Percentiles rank a stretch among this genome's conserved stretches.
phyloP scores from a whole-genome alignment of 2,888 invertebrate species.

The Scaptomyza flava region DNA sequence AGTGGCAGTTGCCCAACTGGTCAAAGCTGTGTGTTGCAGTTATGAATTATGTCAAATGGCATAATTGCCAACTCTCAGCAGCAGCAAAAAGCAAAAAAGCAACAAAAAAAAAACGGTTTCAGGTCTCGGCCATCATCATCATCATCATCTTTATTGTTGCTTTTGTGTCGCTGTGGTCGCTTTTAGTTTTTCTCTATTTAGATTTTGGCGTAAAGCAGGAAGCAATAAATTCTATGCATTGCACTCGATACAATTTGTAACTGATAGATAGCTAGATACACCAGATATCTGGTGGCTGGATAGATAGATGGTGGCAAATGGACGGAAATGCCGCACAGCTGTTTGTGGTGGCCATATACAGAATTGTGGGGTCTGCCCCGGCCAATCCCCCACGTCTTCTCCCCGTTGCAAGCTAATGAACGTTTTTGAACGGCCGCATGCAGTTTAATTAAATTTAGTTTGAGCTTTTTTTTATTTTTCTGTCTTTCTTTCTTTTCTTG shows the following conservation, averaged over 20 bases:
- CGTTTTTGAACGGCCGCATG: slow-evolving; percentile 41
- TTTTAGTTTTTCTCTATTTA: slow-evolving; percentile 18
- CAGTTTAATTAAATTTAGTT: slow-evolving; percentile 70
- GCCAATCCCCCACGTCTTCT: background rate
- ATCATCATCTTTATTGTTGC: slow-evolving; percentile 16
- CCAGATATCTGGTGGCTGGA: slow-evolving; percentile 21
- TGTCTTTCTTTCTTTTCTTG: slow-evolving; percentile 5
- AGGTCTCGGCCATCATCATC: slow-evolving; percentile 36
- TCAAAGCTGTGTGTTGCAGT: slow-evolving; percentile 54
- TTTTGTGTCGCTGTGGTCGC: slow-evolving; percentile 14
- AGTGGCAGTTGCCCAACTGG: slow-evolving; percentile 52
- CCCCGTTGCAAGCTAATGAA: slow-evolving; percentile 57
- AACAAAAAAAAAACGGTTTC: slow-evolving; percentile 20
- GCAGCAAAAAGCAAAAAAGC: background rate
- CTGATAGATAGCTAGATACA: slow-evolving; percentile 63
- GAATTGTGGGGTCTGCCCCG: slow-evolving; percentile 26
- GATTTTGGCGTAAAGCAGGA: slow-evolving; percentile 70
- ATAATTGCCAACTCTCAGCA: slow-evolving; percentile 78
- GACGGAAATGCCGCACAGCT: slow-evolving; percentile 71
- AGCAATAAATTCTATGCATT: slow-evolving; percentile 83
- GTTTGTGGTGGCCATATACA: slow-evolving; percentile 25
- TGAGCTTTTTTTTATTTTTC: slow-evolving; percentile 8
- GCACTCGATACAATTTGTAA: slow-evolving; percentile 81
- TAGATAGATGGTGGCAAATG: slow-evolving; percentile 18
- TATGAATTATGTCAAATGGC: slow-evolving; percentile 82